A percentile compares a stretch with the other conserved stretches of the same genome.
Evolutionary conservation across 1,140 invertebrate species (phyloP).

Genomic region (Liolophura sinensis): DNA sequence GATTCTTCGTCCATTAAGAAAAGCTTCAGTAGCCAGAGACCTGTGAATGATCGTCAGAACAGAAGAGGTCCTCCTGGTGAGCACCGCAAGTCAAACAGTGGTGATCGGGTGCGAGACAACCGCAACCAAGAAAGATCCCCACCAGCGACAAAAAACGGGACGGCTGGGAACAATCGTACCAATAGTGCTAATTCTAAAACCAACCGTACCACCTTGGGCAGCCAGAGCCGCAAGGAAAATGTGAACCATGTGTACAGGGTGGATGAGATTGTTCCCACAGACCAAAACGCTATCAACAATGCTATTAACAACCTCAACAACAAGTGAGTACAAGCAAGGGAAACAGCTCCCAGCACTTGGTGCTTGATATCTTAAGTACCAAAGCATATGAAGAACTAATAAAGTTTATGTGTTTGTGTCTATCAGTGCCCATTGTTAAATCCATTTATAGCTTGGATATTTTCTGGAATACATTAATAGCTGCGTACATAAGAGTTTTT

Average conservation of each 20-base stretch:
- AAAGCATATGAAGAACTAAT: no score
- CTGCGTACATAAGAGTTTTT: no score
- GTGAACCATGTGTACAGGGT: conserved; percentile 63
- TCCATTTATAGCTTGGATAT: no score
- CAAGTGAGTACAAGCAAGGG: conserved; percentile 27
- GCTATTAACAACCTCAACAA: conserved; percentile 62
- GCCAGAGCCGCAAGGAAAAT: conserved; percentile 48
- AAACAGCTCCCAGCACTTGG: no score
- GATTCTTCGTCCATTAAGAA: conserved; percentile 47
- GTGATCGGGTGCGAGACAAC: conserved; percentile 22
- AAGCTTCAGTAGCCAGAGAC: conserved; percentile 58
- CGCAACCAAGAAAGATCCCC: conserved; percentile 40
- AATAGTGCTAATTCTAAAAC: conserved; percentile 42
- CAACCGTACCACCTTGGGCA: conserved; percentile 19
- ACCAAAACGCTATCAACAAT: conserved; percentile 65
- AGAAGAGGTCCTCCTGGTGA: conserved; percentile 27
- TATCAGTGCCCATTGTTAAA: no score
- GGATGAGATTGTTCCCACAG: conserved; percentile 65
- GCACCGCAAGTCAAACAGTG: conserved; percentile 16
- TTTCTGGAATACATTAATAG: no score
- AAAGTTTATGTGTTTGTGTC: no score
- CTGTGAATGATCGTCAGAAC: conserved; percentile 50
- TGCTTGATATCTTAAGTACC: no score
- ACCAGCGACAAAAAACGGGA: conserved; percentile 50
- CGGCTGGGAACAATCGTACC: conserved; percentile 15